phyloP scores from a whole-genome alignment of 1,140 invertebrate genomes.

The Pogonomyrmex californicus region DNA sequence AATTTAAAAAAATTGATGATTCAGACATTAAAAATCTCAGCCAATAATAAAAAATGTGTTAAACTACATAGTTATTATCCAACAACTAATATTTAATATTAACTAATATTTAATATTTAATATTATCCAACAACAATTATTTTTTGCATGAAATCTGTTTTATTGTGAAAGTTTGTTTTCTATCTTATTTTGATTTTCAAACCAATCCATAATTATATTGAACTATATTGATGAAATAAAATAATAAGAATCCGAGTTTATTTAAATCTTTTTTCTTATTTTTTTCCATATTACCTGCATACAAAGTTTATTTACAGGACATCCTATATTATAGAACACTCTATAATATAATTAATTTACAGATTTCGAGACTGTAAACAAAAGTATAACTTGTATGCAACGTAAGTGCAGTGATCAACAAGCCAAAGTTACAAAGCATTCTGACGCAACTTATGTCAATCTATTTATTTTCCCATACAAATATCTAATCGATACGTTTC shows the following conservation, averaged over 20 bases:
- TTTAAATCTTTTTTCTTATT: not conserved
- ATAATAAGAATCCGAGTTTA: not conserved
- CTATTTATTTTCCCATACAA: too few species aligned
- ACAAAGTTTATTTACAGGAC: not conserved
- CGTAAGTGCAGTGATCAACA: too few species aligned
- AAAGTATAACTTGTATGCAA: too few species aligned
- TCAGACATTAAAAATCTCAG: too few species aligned
- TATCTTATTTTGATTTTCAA: not conserved
- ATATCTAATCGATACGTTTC: not conserved
- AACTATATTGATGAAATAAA: not conserved
- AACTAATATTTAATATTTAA: too few species aligned
- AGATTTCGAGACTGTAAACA: too few species aligned
- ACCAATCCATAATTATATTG: not conserved
- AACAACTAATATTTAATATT: too few species aligned
- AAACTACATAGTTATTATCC: too few species aligned
- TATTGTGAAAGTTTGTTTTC: not conserved
- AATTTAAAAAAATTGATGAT: not conserved
- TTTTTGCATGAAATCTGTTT: not conserved
- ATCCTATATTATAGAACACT: not conserved
- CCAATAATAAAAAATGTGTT: too few species aligned
- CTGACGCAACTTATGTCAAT: too few species aligned
- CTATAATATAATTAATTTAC: not conserved
- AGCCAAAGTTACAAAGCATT: too few species aligned
- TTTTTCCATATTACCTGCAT: not conserved
- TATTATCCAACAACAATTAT: not conserved